phyloP scores from a whole-genome alignment of 2,113 vertebrate genomes.

The Cisticola juncidis region DNA sequence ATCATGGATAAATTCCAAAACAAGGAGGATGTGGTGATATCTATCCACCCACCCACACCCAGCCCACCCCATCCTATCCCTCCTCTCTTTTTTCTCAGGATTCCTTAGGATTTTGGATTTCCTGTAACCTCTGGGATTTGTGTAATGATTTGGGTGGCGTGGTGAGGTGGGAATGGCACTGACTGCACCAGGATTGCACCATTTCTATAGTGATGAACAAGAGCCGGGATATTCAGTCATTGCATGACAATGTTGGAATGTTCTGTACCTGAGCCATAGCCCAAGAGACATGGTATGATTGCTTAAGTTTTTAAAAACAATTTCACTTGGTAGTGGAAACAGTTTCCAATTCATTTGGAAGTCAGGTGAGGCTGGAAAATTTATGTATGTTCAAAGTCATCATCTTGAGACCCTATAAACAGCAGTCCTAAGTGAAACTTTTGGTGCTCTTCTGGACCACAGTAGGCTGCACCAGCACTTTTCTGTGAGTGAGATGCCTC shows the following conservation, averaged over 20 bases:
- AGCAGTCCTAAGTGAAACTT: neutral
- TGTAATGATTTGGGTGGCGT: neutral
- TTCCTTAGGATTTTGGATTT: neutral
- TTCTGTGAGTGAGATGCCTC: neutral
- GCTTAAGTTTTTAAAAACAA: neutral
- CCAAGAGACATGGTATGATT: neutral
- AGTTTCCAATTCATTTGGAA: neutral
- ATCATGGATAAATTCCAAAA: neutral
- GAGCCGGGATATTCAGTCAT: neutral
- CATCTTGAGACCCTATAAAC: neutral
- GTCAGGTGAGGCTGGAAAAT: neutral
- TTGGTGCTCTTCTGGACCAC: neutral
- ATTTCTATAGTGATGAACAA: neutral
- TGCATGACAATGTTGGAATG: neutral
- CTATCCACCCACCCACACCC: too few relatives aligned
- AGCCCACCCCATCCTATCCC: too few relatives aligned
- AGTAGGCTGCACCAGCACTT: neutral
- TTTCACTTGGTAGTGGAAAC: neutral
- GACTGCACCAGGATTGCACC: neutral
- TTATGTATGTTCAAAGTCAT: neutral
- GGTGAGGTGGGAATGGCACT: neutral
- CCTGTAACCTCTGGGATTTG: neutral
- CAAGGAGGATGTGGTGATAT: rapidly evolving
- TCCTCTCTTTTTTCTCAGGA: neutral
- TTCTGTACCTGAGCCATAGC: neutral